Base-by-base conservation (phyloP, 1,140 invertebrate genomes). In the Trichonephila inaurata region DNA sequence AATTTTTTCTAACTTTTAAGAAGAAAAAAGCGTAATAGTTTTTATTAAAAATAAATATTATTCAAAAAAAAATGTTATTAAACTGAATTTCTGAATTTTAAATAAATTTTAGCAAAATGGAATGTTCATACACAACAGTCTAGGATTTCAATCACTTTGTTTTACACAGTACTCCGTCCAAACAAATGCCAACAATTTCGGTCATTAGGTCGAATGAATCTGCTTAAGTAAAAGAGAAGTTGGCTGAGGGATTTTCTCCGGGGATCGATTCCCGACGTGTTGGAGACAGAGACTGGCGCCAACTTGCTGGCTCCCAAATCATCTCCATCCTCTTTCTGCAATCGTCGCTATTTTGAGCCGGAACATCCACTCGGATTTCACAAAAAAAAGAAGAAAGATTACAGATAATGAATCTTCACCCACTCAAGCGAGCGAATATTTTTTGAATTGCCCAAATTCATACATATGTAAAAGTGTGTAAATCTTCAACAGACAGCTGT, bases 211-310 rank as follows among this genome's bases (percentile, higher is more conserved):
- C 24, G 86, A 66, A 66, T 88, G 86, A 66, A 66, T 64, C 33
- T n/a, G 19, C 24, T 21, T 62, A 62, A 64, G 60, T 40, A 33
- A 33, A 88, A 66, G 86, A 24, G 19, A 66, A 88, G 77, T 44
- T 44, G 16, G 58, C 66, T 28, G 28, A 40, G 60, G 60, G 60
- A 40, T 88, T 60, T 66, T 33, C 44, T 88, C 62, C 86, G 33
- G 18, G 60, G 86, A 88, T 88, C 86, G 86, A 88, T 88, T 51
- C 14, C 61, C 60, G 62, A 88, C 86, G 12, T 7, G 33, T n/a
- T 66, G 86, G 86, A 88, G 86, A 88, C 62, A 88, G 19, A 28
- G 33, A 21, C 28, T 66, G 86, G 86, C 86, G 86, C 86, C 86
- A 88, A 88, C 33, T 14, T 12, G 24, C 60, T 64, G 44, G 24